Base-by-base conservation (phyloP, 2,113 vertebrate species). In the Eublepharis macularius region DNA sequence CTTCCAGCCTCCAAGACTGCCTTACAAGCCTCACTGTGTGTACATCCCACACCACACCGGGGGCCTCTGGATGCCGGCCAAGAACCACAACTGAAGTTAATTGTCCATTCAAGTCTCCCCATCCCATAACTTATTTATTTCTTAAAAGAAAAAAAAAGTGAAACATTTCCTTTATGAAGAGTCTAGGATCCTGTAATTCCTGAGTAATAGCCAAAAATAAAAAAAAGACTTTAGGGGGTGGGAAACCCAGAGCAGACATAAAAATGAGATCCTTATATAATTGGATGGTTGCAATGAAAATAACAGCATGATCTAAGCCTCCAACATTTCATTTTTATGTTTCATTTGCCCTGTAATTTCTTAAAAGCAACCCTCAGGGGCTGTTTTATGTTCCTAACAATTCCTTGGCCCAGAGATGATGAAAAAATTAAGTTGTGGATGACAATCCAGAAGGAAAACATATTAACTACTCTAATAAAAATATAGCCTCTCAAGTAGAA, bases 121-220 rank as follows among this genome's bases (percentile, higher is more conserved):
- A 14, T 70, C n/a, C 39, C 57, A 77, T 21, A 36, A 32, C 19
- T 36, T 29, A 77, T 19, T 36, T 9, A 39, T 54, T 24, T 4
- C 16, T 39, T 34, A 94, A 65, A 11, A 69, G 87, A 81, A n/a
- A 81, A 43, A 16, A 65, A 12, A 16, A 17, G 7, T 63, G 4
- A 57, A 73, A 41, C 13, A 14, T 73, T 57, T n/a, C 41, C n/a
- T 34, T 76, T 79, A 60, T 90, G 54, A 63, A 41, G 70, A 8
- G n/a, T 63, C 68, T 49, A 84, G 47, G 85, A 92, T 80, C 89
- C 92, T 91, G 88, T 78, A 83, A 84, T 88, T 26, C 81, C 81
- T 87, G 82, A 93, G 74, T 51, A 86, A 91, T 32, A 88, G 76
- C 76, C 51, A 69, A 91, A 92, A 94, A 92, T 89, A 88, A 90